Evolutionary conservation across 2,888 invertebrate species (phyloP).

Genomic region (Leucophenga maculata): DNA sequence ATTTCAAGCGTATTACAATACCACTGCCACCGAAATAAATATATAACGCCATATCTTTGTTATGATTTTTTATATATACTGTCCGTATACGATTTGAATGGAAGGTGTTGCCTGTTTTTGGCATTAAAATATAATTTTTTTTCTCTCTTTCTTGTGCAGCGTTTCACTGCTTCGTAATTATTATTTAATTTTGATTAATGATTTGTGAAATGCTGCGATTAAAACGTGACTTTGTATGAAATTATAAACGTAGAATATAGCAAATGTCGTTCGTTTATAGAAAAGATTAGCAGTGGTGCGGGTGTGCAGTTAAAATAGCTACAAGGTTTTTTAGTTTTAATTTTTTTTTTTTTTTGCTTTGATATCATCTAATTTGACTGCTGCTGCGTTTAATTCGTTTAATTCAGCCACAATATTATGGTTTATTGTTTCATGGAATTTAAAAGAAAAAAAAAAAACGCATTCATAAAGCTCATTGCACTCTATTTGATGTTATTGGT

Average conservation of each 20-base stretch:
- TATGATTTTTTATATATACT: not conserved
- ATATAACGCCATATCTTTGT: no score
- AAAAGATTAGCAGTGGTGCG: slow-evolving; percentile 19
- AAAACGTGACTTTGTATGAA: slow-evolving; percentile 59
- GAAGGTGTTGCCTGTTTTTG: slow-evolving; percentile 6
- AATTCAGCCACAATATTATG: slow-evolving; percentile 8
- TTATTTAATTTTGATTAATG: slow-evolving; percentile 66
- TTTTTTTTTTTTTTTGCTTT: not conserved
- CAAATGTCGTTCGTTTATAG: slow-evolving; percentile 12
- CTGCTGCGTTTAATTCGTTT: not conserved
- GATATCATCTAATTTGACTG: not conserved
- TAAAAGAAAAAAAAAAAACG: not conserved
- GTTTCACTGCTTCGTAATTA: slow-evolving; percentile 49
- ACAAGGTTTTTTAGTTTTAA: slow-evolving; percentile 7
- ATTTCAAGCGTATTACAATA: no score
- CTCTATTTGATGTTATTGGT: slow-evolving; percentile 47
- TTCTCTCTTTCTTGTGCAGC: not conserved
- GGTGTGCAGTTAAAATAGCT: not conserved
- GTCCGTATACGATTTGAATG: not conserved
- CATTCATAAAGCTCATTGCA: slow-evolving; percentile 33
- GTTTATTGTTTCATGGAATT: slow-evolving; percentile 22
- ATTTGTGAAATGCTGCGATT: slow-evolving; percentile 57
- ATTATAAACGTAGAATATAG: slow-evolving; percentile 39
- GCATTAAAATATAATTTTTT: not conserved
- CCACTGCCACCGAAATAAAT: no score